Conservation (phyloP, 1,140 invertebrate species). For the Hyles vespertilio region DNA sequence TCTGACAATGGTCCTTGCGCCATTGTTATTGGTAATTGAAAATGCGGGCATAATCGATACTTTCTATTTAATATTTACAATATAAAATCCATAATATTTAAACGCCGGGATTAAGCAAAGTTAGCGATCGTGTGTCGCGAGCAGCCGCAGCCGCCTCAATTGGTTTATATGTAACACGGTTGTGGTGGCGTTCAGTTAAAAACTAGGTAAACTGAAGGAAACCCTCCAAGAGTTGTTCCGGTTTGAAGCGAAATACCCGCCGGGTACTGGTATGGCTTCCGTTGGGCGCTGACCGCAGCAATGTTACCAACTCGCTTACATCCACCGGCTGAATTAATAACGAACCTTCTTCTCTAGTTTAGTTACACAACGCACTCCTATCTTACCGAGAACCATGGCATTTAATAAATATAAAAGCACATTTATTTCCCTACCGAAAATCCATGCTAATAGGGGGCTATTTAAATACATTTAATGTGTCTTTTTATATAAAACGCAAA, state of each 20-base stretch:
- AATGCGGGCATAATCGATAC: slow-evolving; percentile 54
- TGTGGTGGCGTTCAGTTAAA: slow-evolving; percentile 11
- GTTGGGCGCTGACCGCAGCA: slow-evolving; percentile 33
- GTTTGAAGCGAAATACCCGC: slow-evolving; percentile 49
- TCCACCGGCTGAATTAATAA: slow-evolving; percentile 2
- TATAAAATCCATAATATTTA: slow-evolving; percentile 7
- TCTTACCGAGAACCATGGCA: too few relatives aligned
- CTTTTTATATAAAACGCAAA: too few relatives aligned
- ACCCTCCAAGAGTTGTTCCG: slow-evolving; percentile 61
- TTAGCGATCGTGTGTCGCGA: too few relatives aligned
- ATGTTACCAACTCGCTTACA: slow-evolving; percentile 26
- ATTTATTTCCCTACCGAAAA: too few relatives aligned
- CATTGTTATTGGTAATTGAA: slow-evolving; percentile 46
- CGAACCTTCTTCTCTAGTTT: not conserved
- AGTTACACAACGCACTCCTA: too few relatives aligned
- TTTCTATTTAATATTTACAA: slow-evolving; percentile 35
- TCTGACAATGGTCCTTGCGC: slow-evolving; percentile 43
- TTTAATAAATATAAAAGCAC: too few relatives aligned
- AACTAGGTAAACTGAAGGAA: slow-evolving; percentile 62
- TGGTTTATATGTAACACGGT: too few relatives aligned
- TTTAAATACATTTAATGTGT: too few relatives aligned
- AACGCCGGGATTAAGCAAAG: not conserved
- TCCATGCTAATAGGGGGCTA: too few relatives aligned
- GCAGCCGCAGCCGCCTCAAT: too few relatives aligned
- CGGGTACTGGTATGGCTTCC: slow-evolving; percentile 49